Evolutionary conservation across 2,113 vertebrate genomes (phyloP).

Genomic region (Leucopsar rothschildi): DNA sequence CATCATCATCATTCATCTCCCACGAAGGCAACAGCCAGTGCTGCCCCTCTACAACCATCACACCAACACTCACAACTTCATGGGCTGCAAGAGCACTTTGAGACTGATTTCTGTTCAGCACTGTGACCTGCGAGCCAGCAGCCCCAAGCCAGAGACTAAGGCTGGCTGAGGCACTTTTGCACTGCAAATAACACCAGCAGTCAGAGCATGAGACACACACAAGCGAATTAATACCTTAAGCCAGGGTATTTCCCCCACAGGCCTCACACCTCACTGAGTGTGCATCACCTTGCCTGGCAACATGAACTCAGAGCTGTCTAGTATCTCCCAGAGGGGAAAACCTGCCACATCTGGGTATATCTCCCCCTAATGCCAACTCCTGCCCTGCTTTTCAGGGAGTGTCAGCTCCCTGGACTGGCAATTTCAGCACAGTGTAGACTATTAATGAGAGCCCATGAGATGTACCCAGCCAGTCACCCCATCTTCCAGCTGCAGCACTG

Average conservation of each 20-base stretch:
- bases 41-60: not conserved
- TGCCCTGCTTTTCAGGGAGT: not conserved
- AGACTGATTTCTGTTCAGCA: not conserved
- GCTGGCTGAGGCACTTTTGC: not conserved
- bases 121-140: rapidly evolving
- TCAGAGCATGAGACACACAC: not conserved
- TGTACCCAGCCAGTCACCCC: not conserved
- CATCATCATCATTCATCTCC: not conserved
- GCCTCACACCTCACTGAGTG: not conserved
- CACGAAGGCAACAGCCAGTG: not conserved
- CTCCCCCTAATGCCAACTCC: not conserved
- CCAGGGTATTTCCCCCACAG: not conserved
- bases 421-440: not conserved
- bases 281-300: not conserved
- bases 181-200: not conserved
- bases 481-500: not conserved
- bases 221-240: not conserved
- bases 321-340: not conserved
- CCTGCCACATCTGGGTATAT: not conserved
- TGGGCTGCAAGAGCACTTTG: not conserved
- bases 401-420: not conserved
- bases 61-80: not conserved
- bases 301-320: not conserved
- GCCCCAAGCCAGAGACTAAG: not conserved
- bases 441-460: rapidly evolving